Percentiles rank a stretch among this genome's conserved stretches.
These are phyloP conservation scores for Tetrapedia diversipes DNA, from an alignment of 2,888 invertebrate species.

Conservation along the genomic window DNA sequence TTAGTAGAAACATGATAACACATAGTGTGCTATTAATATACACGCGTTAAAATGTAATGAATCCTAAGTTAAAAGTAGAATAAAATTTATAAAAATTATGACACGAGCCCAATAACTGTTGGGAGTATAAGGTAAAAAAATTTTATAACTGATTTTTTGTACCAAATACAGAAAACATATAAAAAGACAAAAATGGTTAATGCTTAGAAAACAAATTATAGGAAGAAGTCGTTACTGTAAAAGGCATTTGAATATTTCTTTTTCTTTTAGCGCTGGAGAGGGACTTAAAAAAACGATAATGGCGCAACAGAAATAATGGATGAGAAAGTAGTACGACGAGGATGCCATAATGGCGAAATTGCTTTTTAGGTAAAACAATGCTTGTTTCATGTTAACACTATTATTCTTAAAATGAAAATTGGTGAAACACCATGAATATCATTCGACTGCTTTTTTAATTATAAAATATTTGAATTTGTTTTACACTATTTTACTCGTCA, in stretches of 20 bases:
- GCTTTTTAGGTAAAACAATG: not conserved
- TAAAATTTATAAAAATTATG: not conserved
- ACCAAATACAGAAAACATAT: too few species aligned
- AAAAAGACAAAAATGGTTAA: too few species aligned
- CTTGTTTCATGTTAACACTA: not conserved
- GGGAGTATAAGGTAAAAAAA: too few species aligned
- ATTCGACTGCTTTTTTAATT: not conserved
- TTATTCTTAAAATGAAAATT: not conserved
- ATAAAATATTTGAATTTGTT: not conserved
- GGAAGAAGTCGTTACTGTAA: too few species aligned
- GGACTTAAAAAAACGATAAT: not conserved
- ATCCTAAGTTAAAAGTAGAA: too few species aligned
- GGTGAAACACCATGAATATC: not conserved
- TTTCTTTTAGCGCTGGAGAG: not conserved
- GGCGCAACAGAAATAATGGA: too few species aligned
- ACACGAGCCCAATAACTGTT: too few species aligned
- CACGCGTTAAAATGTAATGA: not conserved
- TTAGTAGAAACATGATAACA: not conserved
- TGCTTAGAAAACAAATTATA: too few species aligned
- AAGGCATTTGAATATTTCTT: not conserved
- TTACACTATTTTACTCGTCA: not conserved
- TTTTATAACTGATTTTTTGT: too few species aligned
- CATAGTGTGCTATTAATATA: not conserved
- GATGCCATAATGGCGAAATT: not conserved
- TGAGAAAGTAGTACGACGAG: not conserved